Evolutionary conservation across 1,140 invertebrate genomes (phyloP).

Genomic region (Vollenhovia emeryi): DNA sequence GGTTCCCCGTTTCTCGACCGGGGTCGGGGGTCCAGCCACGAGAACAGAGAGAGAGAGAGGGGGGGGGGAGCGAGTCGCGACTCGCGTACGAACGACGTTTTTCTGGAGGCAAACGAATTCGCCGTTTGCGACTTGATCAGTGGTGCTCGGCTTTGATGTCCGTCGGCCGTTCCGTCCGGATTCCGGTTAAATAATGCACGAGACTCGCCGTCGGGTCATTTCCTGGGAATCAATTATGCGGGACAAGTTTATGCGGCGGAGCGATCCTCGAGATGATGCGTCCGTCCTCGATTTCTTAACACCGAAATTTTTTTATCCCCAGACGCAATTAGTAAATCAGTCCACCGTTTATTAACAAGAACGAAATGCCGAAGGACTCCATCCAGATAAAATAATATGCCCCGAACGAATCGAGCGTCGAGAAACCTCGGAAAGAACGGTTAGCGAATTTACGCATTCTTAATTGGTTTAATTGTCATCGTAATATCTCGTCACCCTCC

Average conservation of each 20-base stretch:
- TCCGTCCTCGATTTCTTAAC: slow-evolving; percentile 25
- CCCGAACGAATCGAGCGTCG: neutral
- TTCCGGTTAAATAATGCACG: slow-evolving; percentile 56
- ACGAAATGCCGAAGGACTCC: slow-evolving; percentile 11
- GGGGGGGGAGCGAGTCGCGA: neutral
- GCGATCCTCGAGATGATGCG: neutral
- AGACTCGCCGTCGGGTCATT: slow-evolving; percentile 38
- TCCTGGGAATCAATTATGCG: slow-evolving; percentile 53
- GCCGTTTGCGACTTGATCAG: slow-evolving; percentile 46
- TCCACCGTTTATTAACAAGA: slow-evolving; percentile 30
- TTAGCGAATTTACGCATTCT: neutral
- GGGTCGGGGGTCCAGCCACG: neutral
- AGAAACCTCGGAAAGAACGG: neutral
- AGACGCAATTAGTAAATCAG: slow-evolving; percentile 31
- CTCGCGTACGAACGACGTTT: slow-evolving; percentile 31
- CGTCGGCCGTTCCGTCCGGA: slow-evolving; percentile 28
- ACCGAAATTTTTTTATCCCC: neutral
- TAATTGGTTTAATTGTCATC: slow-evolving; percentile 22
- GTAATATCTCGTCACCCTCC: slow-evolving; percentile 14
- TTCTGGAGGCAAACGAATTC: slow-evolving; percentile 25
- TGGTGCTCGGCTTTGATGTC: slow-evolving; percentile 31
- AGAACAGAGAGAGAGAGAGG: too few relatives aligned
- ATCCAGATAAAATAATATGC: slow-evolving; percentile 20
- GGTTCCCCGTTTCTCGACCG: neutral
- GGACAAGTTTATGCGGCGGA: slow-evolving; percentile 19